A percentile compares a stretch with the other conserved stretches of the same genome.
These are phyloP conservation scores for Emys orbicularis DNA, from an alignment of 2,797 vertebrate species.

Conservation along the genomic window DNA sequence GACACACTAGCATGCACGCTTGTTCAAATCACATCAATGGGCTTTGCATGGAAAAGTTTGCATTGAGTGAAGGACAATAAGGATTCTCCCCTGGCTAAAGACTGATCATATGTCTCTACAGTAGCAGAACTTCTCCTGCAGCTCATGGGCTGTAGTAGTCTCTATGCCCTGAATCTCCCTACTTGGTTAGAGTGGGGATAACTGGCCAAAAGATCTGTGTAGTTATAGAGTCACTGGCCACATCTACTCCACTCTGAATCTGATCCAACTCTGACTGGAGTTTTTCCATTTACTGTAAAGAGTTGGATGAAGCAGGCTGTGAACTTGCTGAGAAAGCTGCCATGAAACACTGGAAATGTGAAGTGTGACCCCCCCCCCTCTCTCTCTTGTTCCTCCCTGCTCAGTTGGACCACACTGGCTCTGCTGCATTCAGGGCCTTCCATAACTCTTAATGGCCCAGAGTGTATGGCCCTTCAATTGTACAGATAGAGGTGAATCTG, in stretches of 20 bases:
- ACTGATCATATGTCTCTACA: background rate
- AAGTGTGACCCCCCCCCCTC: background rate
- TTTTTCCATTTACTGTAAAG: background rate
- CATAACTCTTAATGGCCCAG: background rate
- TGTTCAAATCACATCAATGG: background rate
- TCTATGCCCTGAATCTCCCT: background rate
- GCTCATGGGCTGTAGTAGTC: rapidly evolving
- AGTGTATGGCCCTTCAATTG: background rate
- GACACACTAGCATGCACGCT: rapidly evolving
- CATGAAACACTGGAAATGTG: background rate
- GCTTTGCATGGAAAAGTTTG: background rate
- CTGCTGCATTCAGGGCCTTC: background rate
- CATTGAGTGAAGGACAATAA: background rate
- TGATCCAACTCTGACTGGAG: rapidly evolving
- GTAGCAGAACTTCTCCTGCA: background rate
- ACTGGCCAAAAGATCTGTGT: background rate
- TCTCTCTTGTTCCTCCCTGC: background rate
- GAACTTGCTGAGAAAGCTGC: background rate
- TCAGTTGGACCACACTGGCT: background rate
- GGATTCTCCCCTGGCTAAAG: rapidly evolving
- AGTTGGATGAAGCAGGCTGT: rapidly evolving
- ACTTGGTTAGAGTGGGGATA: rapidly evolving
- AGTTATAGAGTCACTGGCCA: rapidly evolving
- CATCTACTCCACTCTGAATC: rapidly evolving
- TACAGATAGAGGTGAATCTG: background rate